Evolutionary conservation across 2,113 vertebrate species (phyloP), one percentile per base, ranked within the genome.

Genomic region (Shinisaurus crocodilurus): DNA sequence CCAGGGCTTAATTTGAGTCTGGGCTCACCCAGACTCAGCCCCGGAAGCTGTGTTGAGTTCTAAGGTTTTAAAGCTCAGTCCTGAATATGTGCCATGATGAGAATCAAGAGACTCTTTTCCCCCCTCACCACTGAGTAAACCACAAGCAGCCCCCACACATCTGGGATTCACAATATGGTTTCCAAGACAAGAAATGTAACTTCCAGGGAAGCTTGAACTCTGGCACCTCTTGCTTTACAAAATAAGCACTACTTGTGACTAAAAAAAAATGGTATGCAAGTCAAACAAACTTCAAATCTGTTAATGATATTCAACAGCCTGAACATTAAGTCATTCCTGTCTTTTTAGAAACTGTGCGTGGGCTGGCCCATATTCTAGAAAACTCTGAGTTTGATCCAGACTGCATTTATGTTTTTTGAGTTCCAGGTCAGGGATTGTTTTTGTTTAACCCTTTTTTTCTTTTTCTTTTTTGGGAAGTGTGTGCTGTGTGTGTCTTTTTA

Each of bases 301-400:
- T 69, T 88, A 88, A 54, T 88, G 25, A 88, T 29, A 69, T 69
- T 80, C 57, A 88, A 40, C 45, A 81, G 65, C 23, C 7, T 54
- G 63, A 80, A 81, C 48, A 40, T 81, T 88, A 88, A 70, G 48
- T 70, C 77, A 88, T 69, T 70, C 48, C n/a, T 48, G 54, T 32
- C 10, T 37, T 88, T 69, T 88, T 16, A 43, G 63, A 50, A 88
- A 88, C 32, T 82, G 45, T 67, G 77, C 15, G 63, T 81, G n/a
- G 77, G 25, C 15, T 54, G 65, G 34, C 15, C 34, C 45, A 81
- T 81, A 81, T 69, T 37, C 67, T 69, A n/a, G n/a, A 50, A 18
- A 6, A 7, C 3, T 63, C 34, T 65, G 60, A 70, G 32, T 18
- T 54, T 87, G 3, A 37, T 87, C 50, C 23, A 50, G 20, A 63